phyloP scores from a whole-genome alignment of 2,113 vertebrate species.

The Athene cunicularia region DNA sequence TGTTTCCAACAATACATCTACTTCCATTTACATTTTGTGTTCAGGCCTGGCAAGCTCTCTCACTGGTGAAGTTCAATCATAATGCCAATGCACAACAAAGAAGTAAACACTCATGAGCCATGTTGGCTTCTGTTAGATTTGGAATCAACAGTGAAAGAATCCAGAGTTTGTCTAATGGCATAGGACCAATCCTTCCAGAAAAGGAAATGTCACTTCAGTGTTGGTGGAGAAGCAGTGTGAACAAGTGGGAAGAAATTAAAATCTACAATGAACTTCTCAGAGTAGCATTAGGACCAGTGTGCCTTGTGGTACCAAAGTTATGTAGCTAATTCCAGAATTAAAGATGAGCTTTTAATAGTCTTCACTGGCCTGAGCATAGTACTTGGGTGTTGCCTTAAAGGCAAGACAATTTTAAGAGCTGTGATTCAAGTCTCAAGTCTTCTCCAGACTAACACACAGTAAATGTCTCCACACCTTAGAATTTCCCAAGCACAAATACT shows the following conservation, averaged over 20 bases:
- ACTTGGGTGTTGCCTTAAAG: neutral
- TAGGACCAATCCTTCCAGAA: neutral
- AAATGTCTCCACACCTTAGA: neutral
- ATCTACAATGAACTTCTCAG: neutral
- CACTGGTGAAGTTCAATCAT: slow-evolving; percentile 1
- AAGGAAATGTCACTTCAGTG: neutral
- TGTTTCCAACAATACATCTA: slow-evolving; percentile 47
- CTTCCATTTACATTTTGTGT: slow-evolving; percentile 35
- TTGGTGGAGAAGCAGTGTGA: neutral
- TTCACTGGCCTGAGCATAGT: neutral
- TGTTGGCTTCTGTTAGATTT: neutral
- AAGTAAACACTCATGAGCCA: neutral
- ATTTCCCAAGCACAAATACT: neutral
- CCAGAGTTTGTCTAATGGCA: neutral
- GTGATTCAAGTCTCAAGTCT: neutral
- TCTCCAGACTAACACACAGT: neutral
- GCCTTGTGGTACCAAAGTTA: neutral
- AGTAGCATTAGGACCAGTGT: neutral
- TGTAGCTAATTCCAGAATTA: neutral
- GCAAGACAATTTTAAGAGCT: neutral
- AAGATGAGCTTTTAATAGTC: neutral
- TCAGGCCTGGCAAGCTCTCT: slow-evolving; percentile 9
- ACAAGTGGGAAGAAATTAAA: neutral
- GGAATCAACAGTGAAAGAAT: slow-evolving; percentile 15
- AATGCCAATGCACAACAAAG: slow-evolving; percentile 33